Evolutionary conservation across 1,140 invertebrate species (phyloP), one percentile per base, ranked within the genome.

Genomic region (Orussus abietinus): DNA sequence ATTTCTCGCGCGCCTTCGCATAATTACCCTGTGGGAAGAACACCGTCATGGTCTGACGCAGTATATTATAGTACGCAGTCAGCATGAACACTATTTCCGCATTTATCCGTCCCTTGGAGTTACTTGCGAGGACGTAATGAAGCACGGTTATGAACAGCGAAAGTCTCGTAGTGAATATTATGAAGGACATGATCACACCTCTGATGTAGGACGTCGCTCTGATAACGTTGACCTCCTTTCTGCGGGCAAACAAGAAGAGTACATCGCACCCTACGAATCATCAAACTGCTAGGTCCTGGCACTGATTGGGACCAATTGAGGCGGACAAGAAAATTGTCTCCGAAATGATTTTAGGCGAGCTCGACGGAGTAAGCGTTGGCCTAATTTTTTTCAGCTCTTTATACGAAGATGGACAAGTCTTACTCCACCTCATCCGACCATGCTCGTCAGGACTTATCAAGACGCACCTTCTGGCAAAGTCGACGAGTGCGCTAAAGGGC

Each of bases 71-170:
- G 51, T 83, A 86, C 0, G 83, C 80, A 2, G 84, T 83, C 3
- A 88, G 73, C 2, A 86, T 83, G 58, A 86, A 88, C 0, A 86
- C 82, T 59, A 80, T 86, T 43, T 89, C 80, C 1, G 91, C 85
- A 0, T 80, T 86, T 2, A 90, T 69, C 25, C 61, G 48, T 31
- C 80, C 66, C 43, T 80, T 75, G 0, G 78, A 79, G 7, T 81
- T n/a, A n/a, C n/a, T n/a, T n/a, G n/a, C 67, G 0, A 85, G 74
- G 4, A 91, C 78, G 53, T 85, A 91, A 0, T 83, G 77, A n/a
- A 92, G 66, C 14, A 94, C 81, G 1, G 83, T 86, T 0, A 89
- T 61, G 47, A 91, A 88, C 2, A 91, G 77, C 0, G 88, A 83
- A 0, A 90, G 63, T 60, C 89, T 86, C 0, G 87, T 82, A 42